These are phyloP conservation scores for Tinamus guttatus DNA, from an alignment of 2,113 vertebrate genomes.

Conservation along the genomic window DNA sequence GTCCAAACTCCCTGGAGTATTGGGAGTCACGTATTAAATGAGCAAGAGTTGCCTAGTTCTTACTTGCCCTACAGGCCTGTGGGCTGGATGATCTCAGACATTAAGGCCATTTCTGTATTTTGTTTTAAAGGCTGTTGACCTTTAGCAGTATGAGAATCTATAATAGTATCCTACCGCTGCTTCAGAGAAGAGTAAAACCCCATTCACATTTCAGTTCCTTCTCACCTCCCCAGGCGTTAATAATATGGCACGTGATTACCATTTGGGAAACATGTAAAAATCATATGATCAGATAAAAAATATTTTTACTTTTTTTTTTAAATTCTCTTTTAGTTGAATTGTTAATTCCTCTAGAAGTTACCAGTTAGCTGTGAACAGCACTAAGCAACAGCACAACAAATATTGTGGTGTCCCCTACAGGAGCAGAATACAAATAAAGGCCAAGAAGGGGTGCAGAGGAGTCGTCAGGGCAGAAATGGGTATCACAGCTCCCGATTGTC, in stretches of 20 bases:
- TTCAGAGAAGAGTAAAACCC: neutral
- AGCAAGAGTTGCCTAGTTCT: neutral
- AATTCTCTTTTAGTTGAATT: neutral
- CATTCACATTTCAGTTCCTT: constrained; percentile 12
- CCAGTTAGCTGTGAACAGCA: neutral
- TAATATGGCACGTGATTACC: neutral
- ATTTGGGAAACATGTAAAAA: constrained; percentile 14
- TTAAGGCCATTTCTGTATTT: accelerated
- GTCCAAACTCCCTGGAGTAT: neutral
- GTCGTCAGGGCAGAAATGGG: neutral
- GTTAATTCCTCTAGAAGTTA: constrained; percentile 18
- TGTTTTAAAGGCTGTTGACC: neutral
- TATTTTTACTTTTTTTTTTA: neutral
- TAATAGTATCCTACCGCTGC: neutral
- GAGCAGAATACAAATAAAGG: neutral
- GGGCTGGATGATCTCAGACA: neutral
- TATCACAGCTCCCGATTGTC: neutral
- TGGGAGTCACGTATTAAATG: neutral
- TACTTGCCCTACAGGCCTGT: neutral
- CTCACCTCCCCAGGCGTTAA: neutral
- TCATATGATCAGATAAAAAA: neutral
- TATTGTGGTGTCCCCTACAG: neutral
- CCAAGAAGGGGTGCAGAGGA: neutral
- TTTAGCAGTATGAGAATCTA: neutral
- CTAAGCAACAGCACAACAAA: neutral